Evolutionary conservation across 2,113 vertebrate genomes (phyloP), one percentile per base, ranked within the genome.

Genomic region (Sapajus apella): DNA sequence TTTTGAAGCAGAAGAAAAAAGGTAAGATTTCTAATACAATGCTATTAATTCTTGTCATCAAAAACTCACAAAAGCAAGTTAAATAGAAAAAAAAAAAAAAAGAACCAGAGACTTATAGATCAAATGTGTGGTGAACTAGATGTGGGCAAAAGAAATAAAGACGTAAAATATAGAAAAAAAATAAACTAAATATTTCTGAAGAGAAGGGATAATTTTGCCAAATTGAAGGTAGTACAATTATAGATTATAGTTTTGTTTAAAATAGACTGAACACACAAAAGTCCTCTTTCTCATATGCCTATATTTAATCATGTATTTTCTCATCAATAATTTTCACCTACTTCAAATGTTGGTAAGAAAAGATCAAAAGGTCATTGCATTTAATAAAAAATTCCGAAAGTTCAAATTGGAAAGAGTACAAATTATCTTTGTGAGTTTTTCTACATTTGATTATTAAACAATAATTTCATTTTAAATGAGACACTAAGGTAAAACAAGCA

Each of bases 321-420:
- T 90, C 43, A 96, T 95, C 58, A 92, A 82, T 90, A 95, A 96
- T 96, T 89, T 96, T 95, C 47, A 90, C 92, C 32, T 72, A 81
- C n/a, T 56, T 85, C 70, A 85, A 87, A 93, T 47, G 25, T 20
- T 93, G 47, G 52, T 96, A 35, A 90, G 84, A 68, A 50, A 89
- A 97, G 91, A 87, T 72, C 30, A 93, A 96, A 96, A 94, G 12
- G 13, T 3, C 52, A 86, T 4, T 95, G 32, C 55, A 90, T 73
- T 87, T 70, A 92, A 66, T 43, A 92, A 87, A 93, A 93, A 76
- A 75, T 81, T 94, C 43, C 72, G 55, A 58, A 75, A 37, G 43
- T 75, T 91, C 90, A 64, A 85, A 85, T 73, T 79, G 55, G 73
- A 96, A 96, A 55, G 16, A 90, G 18, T n/a, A 55, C 35, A 82